Evolutionary conservation across 2,888 invertebrate species (phyloP), one percentile per base, ranked within the genome.

Genomic region (Plusia festucae): DNA sequence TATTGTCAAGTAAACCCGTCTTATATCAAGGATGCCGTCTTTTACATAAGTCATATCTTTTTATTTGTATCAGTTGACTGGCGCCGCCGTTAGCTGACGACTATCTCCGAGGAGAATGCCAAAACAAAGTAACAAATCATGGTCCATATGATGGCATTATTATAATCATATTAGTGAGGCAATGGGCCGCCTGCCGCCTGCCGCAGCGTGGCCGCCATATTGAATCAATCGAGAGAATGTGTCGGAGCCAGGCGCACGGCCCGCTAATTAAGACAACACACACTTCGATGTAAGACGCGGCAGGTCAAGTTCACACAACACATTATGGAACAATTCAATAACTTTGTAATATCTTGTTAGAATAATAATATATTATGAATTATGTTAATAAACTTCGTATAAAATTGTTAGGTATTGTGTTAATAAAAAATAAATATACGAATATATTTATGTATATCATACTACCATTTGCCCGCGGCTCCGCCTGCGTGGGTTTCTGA

Each of bases 51-150:
- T 40, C 40, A 40, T 40, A n/a, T 6, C 6, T 6, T 40, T 15
- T 40, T 40, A 40, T 40, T 40, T 40, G 40, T 40, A n/a, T n/a
- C 40, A 40, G 40, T n/a, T 40, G 40, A 40, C 40, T 40, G 40
- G 40, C 40, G 40, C 40, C 40, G 40, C 15, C 30, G 9, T 34
- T 4, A 4, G 15, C 9, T 34, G 34, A 34, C 34, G 34, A 34
- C 34, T 34, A 40, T 40, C 40, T n/a, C 40, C 7, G 40, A 40
- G 40, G 40, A 40, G n/a, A 40, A n/a, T n/a, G 40, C 40, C 40
- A 40, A 40, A 40, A 40, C 40, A n/a, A 40, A n/a, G n/a, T n/a
- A 40, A 40, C 40, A 40, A 40, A 40, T 40, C 40, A 40, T 40
- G 40, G 40, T n/a, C 1, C 40, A n/a, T 40, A 40, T 40, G 40